Conservation (phyloP, 2,113 vertebrate genomes). For the Tichodroma muraria region DNA sequence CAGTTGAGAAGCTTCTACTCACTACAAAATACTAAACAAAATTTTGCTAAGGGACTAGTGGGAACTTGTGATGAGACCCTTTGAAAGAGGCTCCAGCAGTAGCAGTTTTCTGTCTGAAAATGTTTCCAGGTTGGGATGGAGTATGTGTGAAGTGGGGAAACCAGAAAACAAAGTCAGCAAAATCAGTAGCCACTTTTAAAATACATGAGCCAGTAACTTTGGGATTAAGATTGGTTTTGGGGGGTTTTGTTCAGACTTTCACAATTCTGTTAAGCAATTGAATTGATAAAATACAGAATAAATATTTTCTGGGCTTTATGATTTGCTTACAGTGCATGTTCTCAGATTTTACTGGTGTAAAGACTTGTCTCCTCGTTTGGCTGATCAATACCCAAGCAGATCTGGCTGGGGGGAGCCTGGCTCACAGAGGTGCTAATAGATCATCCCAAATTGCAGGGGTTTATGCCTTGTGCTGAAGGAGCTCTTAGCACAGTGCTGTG, state of each 20-base stretch:
- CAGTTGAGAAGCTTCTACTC: background rate
- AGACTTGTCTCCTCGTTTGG: accelerated
- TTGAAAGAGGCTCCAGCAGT: background rate
- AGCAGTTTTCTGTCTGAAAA: background rate
- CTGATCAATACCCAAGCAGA: background rate
- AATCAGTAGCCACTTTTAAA: background rate
- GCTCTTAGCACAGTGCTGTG: background rate
- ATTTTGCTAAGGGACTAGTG: background rate
- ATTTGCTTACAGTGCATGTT: background rate
- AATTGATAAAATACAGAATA: background rate
- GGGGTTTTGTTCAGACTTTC: background rate
- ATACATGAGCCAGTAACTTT: background rate
- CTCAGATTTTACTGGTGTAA: background rate
- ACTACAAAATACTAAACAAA: background rate
- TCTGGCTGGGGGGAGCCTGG: background rate
- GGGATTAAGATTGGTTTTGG: background rate
- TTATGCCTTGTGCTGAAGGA: background rate
- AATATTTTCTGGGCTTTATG: accelerated
- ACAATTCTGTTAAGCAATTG: background rate
- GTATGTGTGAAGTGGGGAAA: background rate
- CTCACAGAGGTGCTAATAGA: background rate
- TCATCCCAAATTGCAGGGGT: background rate
- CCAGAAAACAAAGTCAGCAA: background rate
- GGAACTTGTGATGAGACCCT: background rate
- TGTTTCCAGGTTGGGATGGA: background rate